phyloP scores from a whole-genome alignment of 2,797 vertebrate genomes.

The Galaxias olidus region DNA sequence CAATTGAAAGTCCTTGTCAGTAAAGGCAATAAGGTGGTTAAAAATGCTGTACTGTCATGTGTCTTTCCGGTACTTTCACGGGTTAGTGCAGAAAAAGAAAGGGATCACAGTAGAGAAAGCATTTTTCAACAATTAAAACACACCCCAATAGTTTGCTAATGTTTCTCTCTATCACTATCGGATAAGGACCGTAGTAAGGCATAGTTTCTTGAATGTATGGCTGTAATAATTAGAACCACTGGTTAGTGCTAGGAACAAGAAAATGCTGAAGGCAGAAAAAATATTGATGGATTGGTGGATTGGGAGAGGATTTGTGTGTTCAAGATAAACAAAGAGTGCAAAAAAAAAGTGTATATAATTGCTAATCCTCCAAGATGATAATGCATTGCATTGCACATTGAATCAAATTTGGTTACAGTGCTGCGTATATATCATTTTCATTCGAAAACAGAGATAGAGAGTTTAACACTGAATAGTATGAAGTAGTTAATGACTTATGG shows the following conservation, averaged over 20 bases:
- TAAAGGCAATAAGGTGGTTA: no score
- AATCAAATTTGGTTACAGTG: constrained; percentile 38
- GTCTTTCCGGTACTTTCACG: no score
- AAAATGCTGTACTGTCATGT: no score
- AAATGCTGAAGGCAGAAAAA: constrained; percentile 6
- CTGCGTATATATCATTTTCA: constrained; percentile 30
- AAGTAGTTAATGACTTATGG: constrained; percentile 29
- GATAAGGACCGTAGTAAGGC: not conserved
- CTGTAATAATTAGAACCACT: constrained; percentile 31
- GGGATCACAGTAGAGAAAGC: not conserved
- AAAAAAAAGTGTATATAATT: constrained; percentile 13
- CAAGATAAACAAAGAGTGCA: constrained; percentile 3
- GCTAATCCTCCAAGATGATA: constrained; percentile 13
- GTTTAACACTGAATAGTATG: constrained; percentile 37
- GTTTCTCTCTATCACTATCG: no score
- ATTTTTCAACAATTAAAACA: constrained; percentile 16
- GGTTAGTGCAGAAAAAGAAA: no score
- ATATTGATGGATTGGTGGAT: not conserved
- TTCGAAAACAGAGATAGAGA: constrained; percentile 35
- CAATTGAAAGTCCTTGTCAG: no score
- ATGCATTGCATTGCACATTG: constrained; percentile 17
- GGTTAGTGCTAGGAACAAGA: constrained; percentile 32
- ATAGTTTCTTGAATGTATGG: constrained; percentile 35
- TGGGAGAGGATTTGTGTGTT: constrained; percentile 9
- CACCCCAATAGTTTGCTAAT: not conserved